Percentiles rank a stretch among this genome's conserved stretches.
phyloP scores from a whole-genome alignment of 2,888 invertebrate genomes.

The Apoda limacodes region DNA sequence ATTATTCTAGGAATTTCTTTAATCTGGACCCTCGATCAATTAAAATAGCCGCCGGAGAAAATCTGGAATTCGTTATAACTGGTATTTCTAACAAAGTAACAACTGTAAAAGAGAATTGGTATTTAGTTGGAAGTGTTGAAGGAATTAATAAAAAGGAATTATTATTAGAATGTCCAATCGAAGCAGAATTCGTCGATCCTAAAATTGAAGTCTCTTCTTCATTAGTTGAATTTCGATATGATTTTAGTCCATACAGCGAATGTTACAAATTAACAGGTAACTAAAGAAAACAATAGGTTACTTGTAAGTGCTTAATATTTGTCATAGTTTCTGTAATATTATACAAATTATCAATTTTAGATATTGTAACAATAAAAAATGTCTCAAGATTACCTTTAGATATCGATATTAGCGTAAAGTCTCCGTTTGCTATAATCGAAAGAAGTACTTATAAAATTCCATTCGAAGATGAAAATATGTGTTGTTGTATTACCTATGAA shows the following conservation, averaged over 20 bases:
- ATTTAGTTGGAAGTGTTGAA: conserved; percentile 66
- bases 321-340: conserved; percentile 1
- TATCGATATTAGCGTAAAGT: conserved; percentile 50
- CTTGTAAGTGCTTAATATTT: not conserved
- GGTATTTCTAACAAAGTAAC: conserved; percentile 46
- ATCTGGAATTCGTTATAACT: conserved; percentile 42
- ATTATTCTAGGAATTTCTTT: conserved; percentile 48
- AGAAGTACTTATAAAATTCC: conserved; percentile 46
- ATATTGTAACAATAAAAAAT: conserved; percentile 66
- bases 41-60: conserved; percentile 56
- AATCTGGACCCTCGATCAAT: conserved; percentile 52
- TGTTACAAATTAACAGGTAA: conserved; percentile 57
- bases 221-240: conserved; percentile 58
- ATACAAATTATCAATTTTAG: conserved; percentile 29
- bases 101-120: conserved; percentile 66
- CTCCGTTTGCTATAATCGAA: conserved; percentile 61
- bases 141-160: conserved; percentile 64
- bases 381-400: conserved; percentile 60
- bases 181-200: conserved; percentile 71
- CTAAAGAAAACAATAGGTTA: not conserved
- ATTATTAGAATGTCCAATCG: conserved; percentile 57
- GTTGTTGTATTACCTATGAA: conserved; percentile 49
- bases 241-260: conserved; percentile 55
- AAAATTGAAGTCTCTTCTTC: conserved; percentile 60
- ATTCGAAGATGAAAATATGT: conserved; percentile 37